Percentiles rank a stretch among this genome's conserved stretches.
phyloP scores from a whole-genome alignment of 2,888 invertebrate species.

The Drosophila mettleri region DNA sequence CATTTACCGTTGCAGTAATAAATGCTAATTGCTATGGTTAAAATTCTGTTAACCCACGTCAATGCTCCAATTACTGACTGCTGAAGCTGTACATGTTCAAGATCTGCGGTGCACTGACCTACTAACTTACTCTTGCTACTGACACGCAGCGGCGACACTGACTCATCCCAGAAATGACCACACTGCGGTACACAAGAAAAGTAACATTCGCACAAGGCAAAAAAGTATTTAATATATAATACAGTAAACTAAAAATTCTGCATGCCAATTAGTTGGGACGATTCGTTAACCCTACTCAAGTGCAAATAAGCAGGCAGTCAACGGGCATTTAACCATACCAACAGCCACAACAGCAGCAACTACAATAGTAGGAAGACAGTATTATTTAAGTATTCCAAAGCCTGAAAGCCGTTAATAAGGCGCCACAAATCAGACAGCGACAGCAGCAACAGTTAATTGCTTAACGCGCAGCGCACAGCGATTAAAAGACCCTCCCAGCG shows the following conservation, averaged over 20 bases:
- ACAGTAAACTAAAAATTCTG: slow-evolving; percentile 21
- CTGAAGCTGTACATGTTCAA: slow-evolving; percentile 8
- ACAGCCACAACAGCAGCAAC: neutral
- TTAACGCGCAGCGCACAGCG: slow-evolving; percentile 41
- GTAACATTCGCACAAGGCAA: slow-evolving; percentile 33
- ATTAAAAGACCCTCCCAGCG: slow-evolving; percentile 19
- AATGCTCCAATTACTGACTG: slow-evolving; percentile 26
- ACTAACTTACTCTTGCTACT: slow-evolving; percentile 32
- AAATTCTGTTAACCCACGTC: slow-evolving; percentile 33
- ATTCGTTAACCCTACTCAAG: slow-evolving; percentile 68
- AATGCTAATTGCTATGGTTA: slow-evolving; percentile 35
- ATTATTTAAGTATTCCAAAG: slow-evolving; percentile 43
- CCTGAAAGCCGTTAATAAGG: slow-evolving; percentile 76
- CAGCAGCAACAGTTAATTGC: slow-evolving; percentile 40
- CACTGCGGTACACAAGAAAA: too few relatives aligned
- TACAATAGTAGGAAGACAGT: slow-evolving; percentile 11
- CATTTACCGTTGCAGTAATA: slow-evolving; percentile 29
- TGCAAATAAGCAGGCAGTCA: slow-evolving; percentile 38
- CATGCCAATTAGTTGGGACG: slow-evolving; percentile 54
- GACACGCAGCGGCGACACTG: slow-evolving; percentile 17
- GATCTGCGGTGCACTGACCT: slow-evolving; percentile 53
- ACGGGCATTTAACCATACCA: slow-evolving; percentile 47
- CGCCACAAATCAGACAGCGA: slow-evolving; percentile 64
- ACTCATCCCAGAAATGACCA: slow-evolving; percentile 27
- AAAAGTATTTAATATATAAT: neutral